Evolutionary conservation across 2,113 vertebrate species (phyloP).

Genomic region (Hippoglossus stenolepis): DNA sequence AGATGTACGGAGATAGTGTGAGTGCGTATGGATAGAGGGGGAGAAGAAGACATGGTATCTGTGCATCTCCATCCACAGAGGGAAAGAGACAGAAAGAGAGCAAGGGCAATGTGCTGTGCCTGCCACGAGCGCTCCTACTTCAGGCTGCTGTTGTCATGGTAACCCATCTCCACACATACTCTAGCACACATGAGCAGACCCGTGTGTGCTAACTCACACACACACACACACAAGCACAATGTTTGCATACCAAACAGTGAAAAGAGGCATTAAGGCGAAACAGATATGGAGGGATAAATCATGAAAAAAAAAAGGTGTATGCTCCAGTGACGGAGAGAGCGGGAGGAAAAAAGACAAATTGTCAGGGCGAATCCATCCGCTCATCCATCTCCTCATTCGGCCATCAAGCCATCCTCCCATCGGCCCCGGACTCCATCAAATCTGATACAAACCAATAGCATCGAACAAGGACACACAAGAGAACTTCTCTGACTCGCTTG

Average conservation of each 20-base stretch:
- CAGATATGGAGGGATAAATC: constrained; percentile 12
- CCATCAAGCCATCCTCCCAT: constrained; percentile 12
- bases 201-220: neutral
- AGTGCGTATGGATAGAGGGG: neutral
- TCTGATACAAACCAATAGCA: constrained; percentile 16
- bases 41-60: neutral
- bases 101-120: constrained; percentile 17
- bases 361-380: neutral
- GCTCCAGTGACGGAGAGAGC: constrained; percentile 22
- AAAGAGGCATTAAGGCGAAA: neutral
- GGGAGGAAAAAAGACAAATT: constrained; percentile 9
- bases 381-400: constrained; percentile 14
- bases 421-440: constrained; percentile 7
- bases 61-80: constrained; percentile 16
- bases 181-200: constrained; percentile 11
- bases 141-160: constrained; percentile 73
- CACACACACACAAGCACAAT: constrained; percentile 9
- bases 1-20: neutral
- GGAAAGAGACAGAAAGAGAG: constrained; percentile 11
- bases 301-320: neutral
- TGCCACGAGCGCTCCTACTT: constrained; percentile 47
- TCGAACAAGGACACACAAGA: neutral
- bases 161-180: constrained; percentile 61
- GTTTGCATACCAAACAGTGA: constrained; percentile 12
- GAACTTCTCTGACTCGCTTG: neutral